Base-by-base conservation (phyloP, 2,888 invertebrate species). In the Tenthredo notha region DNA sequence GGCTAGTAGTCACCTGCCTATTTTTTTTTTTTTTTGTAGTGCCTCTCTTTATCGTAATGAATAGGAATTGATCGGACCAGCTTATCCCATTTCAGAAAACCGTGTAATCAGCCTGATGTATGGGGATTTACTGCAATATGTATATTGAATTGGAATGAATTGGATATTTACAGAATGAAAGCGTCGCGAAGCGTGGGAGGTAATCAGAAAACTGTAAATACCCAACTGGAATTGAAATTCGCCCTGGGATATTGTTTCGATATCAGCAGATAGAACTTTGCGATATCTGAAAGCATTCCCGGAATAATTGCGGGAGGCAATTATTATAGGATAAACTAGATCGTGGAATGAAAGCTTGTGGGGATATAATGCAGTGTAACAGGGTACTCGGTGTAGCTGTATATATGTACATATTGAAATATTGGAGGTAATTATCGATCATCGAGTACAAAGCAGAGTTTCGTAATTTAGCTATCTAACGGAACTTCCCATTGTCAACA, bases 241-340 rank as follows among this genome's bases (percentile, higher is more conserved):
- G 67, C 29, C 33, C 15, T 29, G 10, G 67, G 1, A 67, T 15
- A 2, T 29, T 33, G 29, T 33, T 33, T 10, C 40, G 72, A 12
- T 40, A 72, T 40, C 12, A 2, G 72, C 12, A 6, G 7, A 43
- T 74, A n/a, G n/a, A 74, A 74, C 21, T 74, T 74, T 43, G 21
- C 40, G n/a, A n/a, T 72, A 10, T 43, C 43, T 9, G 9, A 21
- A 40, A 21, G 43, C n/a, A 74, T 43, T 74, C 43, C n/a, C 40
- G 72, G 40, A n/a, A 74, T 43, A 74, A 74, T 74, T 74, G 43
- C 72, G 72, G 72, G 21, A 10, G 12, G 21, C 18, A 74, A 74
- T 43, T 74, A 25, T 43, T 43, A 21, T 9, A 25, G 15, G 25
- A 33, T 37, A 37, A 70, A 70, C 70, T 70, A 70, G 7, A 15